A percentile compares a stretch with the other conserved stretches of the same genome.
phyloP scores from a whole-genome alignment of 2,113 vertebrate species.

The Tychaedon coryphoeus region DNA sequence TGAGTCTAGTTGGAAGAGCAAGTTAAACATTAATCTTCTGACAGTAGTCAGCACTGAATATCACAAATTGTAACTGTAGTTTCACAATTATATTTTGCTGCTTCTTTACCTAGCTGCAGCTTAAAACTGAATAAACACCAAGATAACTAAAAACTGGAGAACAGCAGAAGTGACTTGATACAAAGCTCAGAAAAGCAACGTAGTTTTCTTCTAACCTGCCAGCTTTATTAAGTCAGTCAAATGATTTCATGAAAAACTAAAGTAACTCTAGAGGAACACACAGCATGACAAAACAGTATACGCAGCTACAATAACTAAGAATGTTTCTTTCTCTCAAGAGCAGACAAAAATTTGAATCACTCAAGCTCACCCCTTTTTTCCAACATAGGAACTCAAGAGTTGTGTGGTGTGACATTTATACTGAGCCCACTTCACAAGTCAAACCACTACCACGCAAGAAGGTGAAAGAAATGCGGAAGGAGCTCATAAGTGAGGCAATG shows the following conservation, averaged over 20 bases:
- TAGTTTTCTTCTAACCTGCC: not conserved
- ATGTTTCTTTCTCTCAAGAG: not conserved
- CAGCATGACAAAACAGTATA: not conserved
- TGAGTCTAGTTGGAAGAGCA: not conserved
- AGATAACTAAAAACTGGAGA: not conserved
- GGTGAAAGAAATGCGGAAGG: not conserved
- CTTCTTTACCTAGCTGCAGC: not conserved
- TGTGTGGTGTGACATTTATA: not conserved
- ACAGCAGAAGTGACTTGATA: not conserved
- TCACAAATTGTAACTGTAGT: not conserved
- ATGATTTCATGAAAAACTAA: not conserved
- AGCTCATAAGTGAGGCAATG: not conserved
- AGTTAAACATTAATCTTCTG: conserved; percentile 60
- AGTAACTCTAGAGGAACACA: not conserved
- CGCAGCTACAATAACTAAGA: not conserved
- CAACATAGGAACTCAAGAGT: not conserved
- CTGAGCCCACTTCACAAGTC: not conserved
- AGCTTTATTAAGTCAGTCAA: not conserved
- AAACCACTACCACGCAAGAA: not conserved
- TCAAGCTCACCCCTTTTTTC: not conserved
- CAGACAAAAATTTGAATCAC: not conserved
- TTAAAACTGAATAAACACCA: not conserved
- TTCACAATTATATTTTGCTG: conserved; percentile 20
- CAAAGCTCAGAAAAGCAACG: not conserved
- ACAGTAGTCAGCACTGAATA: not conserved